phyloP scores from a whole-genome alignment of 2,888 invertebrate genomes.

The Pheosia tremula region DNA sequence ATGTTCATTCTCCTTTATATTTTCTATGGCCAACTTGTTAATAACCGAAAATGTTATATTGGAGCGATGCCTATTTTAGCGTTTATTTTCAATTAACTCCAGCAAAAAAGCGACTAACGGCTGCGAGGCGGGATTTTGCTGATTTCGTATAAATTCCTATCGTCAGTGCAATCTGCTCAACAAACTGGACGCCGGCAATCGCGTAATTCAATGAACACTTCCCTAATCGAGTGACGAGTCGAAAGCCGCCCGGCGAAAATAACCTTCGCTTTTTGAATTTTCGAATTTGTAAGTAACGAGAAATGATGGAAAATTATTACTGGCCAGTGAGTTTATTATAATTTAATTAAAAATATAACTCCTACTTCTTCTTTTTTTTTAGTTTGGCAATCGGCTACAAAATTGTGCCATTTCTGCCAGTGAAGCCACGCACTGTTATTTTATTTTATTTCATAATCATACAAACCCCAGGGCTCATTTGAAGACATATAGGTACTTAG shows the following conservation, averaged over 20 bases:
- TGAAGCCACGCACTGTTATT: too few species aligned
- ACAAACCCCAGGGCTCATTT: too few species aligned
- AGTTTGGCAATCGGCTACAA: too few species aligned
- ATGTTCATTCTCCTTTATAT: conserved; percentile 16
- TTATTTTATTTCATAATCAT: too few species aligned
- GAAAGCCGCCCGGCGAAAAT: conserved; percentile 59
- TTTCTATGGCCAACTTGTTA: conserved; percentile 11
- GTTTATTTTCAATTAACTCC: conserved; percentile 56
- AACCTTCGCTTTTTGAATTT: conserved; percentile 54
- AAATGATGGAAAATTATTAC: conserved; percentile 18
- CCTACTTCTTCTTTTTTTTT: too few species aligned
- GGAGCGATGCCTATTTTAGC: conserved; percentile 31
- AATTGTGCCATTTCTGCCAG: too few species aligned
- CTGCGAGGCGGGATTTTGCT: conserved; percentile 46
- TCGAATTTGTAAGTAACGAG: conserved; percentile 28
- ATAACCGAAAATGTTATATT: conserved; percentile 19
- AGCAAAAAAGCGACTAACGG: conserved; percentile 35
- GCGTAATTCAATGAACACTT: conserved; percentile 79
- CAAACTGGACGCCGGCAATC: conserved; percentile 74
- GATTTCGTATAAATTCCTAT: conserved; percentile 56
- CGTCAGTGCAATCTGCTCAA: conserved; percentile 68
- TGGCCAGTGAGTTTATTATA: not conserved
- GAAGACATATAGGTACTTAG: too few species aligned
- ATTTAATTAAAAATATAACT: too few species aligned
- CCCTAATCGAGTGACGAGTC: conserved; percentile 73